Base-by-base conservation (phyloP, 30 jellyfish, hydroid and myxozoan species). In the Turritopsis dohrnii region DNA sequence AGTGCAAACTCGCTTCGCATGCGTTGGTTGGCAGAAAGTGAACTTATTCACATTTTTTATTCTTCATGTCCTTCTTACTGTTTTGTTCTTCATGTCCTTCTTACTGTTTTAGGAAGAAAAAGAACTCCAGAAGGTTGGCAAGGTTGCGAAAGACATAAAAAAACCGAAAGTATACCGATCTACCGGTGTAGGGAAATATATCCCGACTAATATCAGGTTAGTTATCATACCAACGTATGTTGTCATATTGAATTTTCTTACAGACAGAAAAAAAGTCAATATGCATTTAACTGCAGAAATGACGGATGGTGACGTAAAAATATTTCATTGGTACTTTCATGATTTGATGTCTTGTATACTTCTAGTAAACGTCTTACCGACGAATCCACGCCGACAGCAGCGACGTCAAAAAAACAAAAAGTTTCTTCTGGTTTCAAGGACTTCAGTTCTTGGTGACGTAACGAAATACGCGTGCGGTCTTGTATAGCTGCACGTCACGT, bases 171-270 rank as follows among this genome's bases (percentile, higher is more conserved):
- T 84, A 18, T 83, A 92, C 60, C 87, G 88, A n/a, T 30, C 84
- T 5, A 65, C 89, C 17, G 98, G 98, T 0, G 89, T 92, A 7
- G 98, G 96, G 27, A 92, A 92, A 69, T 92, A 92, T 85, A 92
- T 92, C 29, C 96, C 95, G 24, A 28, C 92, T 1, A 83, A 83
- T 82, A 66, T 82, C 71, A 82, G 89, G 89, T 82, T n/a, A 21
- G 65, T 52, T 13, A 76, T 3, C 60, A 41, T n/a, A 25, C 76
- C 29, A 3, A n/a, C 29, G 28, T 17, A 25, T 8, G 8, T 9
- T 66, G 19, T 25, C 7, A n/a, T 3, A 22, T 22, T 66, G 28
- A n/a, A 25, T 66, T 7, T 66, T 22, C 29, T 22, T 17, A n/a
- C 8, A 16, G 18, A 18, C 72, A 54, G 72, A 54, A 54, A 54